Evolutionary conservation across 1,140 invertebrate genomes (phyloP).

Genomic region (Drosophila mojavensis): DNA sequence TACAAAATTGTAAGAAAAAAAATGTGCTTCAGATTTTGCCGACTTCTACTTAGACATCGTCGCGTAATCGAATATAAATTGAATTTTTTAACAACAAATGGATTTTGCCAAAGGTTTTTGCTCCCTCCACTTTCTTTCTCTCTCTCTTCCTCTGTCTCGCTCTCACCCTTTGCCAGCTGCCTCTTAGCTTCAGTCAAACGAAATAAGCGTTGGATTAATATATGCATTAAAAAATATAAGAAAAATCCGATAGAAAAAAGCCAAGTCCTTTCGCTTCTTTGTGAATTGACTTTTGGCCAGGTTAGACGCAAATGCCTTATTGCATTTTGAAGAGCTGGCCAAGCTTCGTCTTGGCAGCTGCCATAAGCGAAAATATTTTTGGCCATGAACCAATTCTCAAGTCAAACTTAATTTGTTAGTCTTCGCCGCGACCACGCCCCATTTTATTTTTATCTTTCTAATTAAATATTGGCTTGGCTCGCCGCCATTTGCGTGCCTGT

Average conservation of each 20-base stretch:
- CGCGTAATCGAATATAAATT: constrained; percentile 81
- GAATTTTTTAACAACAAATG: constrained; percentile 78
- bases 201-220: constrained; percentile 75
- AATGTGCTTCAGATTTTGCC: constrained; percentile 58
- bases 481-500: constrained; percentile 28
- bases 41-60: constrained; percentile 71
- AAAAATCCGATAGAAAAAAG: not conserved
- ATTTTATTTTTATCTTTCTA: constrained; percentile 8
- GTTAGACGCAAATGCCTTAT: not conserved
- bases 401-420: constrained; percentile 7
- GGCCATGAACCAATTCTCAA: constrained; percentile 4
- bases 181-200: constrained; percentile 61
- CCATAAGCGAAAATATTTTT: constrained; percentile 5
- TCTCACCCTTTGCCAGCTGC: constrained; percentile 1
- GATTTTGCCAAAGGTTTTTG: constrained; percentile 65
- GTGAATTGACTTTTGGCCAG: not conserved
- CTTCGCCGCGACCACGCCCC: not conserved
- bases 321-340: not conserved
- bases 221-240: constrained; percentile 67
- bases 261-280: not conserved
- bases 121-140: not conserved
- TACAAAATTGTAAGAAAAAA: not conserved
- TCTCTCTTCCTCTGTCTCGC: too few species aligned
- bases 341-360: not conserved
- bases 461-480: constrained; percentile 27